These are phyloP conservation scores for Acrobasis repandana DNA, from an alignment of 2,888 invertebrate genomes.

Conservation along the genomic window DNA sequence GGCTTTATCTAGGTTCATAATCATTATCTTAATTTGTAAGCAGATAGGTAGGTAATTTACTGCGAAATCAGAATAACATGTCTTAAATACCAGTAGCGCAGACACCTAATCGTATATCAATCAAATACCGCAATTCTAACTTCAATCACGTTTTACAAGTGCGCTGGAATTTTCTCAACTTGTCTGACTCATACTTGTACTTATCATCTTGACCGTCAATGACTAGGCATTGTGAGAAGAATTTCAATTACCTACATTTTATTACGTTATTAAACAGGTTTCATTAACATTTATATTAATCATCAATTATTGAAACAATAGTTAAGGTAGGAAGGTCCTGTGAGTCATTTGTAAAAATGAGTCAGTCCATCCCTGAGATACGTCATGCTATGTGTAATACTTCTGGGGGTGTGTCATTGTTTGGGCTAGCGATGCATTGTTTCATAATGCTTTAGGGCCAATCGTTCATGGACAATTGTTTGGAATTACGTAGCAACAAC, in stretches of 20 bases:
- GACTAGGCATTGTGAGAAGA: constrained; percentile 22
- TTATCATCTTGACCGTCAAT: background rate
- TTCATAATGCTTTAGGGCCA: constrained; percentile 17
- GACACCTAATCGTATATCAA: constrained; percentile 5
- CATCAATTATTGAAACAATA: constrained; percentile 32
- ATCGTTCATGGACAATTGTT: constrained; percentile 2
- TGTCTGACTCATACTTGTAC: constrained; percentile 18
- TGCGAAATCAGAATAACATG: constrained; percentile 1
- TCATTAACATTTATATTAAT: constrained; percentile 32
- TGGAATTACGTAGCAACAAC: background rate
- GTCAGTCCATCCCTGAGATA: constrained; percentile 33
- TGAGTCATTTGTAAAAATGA: constrained; percentile 33
- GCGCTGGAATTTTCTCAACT: constrained; percentile 20
- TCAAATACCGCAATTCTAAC: constrained; percentile 16
- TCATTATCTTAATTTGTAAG: no score
- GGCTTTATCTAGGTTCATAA: no score
- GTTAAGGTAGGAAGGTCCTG: constrained; percentile 22
- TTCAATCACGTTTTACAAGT: constrained; percentile 14
- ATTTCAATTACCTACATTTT: constrained; percentile 27
- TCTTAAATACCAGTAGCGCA: constrained; percentile 12
- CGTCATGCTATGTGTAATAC: constrained; percentile 28
- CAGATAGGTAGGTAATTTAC: background rate
- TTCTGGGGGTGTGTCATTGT: constrained; percentile 37
- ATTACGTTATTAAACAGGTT: constrained; percentile 22
- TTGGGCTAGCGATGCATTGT: constrained; percentile 18